phyloP scores from a whole-genome alignment of 2,113 vertebrate genomes.

The Barbus barbus region DNA sequence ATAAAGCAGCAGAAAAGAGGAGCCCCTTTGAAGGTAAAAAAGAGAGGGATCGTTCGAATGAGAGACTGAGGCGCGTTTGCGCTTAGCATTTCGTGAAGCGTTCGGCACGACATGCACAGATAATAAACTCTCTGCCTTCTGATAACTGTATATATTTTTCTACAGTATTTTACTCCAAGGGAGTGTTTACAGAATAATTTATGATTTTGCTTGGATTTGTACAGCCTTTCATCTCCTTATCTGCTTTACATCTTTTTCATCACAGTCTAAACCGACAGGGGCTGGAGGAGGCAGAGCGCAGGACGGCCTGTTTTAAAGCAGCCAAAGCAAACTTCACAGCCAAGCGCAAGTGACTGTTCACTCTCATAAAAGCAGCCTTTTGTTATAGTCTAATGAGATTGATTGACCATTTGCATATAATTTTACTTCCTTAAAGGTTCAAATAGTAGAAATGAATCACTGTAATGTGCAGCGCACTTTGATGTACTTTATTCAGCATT shows the following conservation, averaged over 20 bases:
- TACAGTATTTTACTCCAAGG: slow-evolving; percentile 13
- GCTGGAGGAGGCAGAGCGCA: slow-evolving; percentile 37
- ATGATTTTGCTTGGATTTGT: slow-evolving; percentile 48
- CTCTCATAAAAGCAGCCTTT: slow-evolving; percentile 74
- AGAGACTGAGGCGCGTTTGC: neutral
- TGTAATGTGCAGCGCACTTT: slow-evolving; percentile 19
- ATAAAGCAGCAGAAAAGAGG: slow-evolving; percentile 43
- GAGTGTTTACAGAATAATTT: slow-evolving; percentile 52
- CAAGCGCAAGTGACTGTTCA: slow-evolving; percentile 73
- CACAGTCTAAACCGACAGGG: slow-evolving; percentile 38
- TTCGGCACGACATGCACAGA: neutral
- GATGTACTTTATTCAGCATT: slow-evolving; percentile 29
- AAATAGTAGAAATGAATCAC: slow-evolving; percentile 27
- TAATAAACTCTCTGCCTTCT: slow-evolving; percentile 1
- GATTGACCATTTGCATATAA: slow-evolving; percentile 51
- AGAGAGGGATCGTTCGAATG: slow-evolving; percentile 61
- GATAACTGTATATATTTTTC: slow-evolving; percentile 41
- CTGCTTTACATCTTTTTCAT: slow-evolving; percentile 53
- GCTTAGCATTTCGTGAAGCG: neutral
- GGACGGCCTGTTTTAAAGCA: too few relatives aligned
- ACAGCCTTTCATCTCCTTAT: slow-evolving; percentile 50
- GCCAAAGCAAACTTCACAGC: slow-evolving; percentile 59
- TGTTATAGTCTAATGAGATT: slow-evolving; percentile 72
- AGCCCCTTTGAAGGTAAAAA: slow-evolving; percentile 29
- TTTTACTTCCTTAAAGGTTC: slow-evolving; percentile 39